phyloP scores from a whole-genome alignment of 2,888 invertebrate species.

The Lasioglossum oenotherae region DNA sequence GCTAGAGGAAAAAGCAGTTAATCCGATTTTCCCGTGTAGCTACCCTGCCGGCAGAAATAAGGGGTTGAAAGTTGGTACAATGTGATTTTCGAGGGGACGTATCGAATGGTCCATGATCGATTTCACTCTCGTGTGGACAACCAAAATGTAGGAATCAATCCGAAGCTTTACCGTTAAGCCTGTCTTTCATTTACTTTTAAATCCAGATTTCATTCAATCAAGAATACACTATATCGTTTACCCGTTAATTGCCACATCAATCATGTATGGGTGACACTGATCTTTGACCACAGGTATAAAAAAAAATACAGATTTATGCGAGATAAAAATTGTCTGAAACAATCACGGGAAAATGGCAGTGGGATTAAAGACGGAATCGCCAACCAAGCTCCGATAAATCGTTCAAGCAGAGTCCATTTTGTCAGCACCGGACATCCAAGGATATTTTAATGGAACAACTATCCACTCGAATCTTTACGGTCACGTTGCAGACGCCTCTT shows the following conservation, averaged over 20 bases:
- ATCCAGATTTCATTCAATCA: neutral
- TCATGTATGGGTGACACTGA: neutral
- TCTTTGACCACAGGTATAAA: neutral
- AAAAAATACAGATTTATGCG: neutral
- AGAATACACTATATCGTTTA: neutral
- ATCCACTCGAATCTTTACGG: conserved; percentile 6
- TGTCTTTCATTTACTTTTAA: neutral
- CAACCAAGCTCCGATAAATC: neutral
- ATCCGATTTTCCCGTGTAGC: neutral
- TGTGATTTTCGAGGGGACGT: neutral
- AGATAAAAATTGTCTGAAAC: too few species aligned
- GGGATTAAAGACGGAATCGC: neutral
- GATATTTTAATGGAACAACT: neutral
- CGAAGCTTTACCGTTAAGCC: neutral
- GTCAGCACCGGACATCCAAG: neutral
- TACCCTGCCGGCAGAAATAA: neutral
- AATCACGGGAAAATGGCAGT: neutral
- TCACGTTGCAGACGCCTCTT: conserved; percentile 1
- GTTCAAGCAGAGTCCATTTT: neutral
- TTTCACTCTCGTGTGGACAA: neutral
- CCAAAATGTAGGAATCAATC: neutral
- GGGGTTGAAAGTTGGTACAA: neutral
- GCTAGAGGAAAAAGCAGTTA: neutral
- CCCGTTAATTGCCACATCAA: neutral
- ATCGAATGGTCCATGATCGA: neutral